A percentile compares a stretch with the other conserved stretches of the same genome.
Evolutionary conservation across 2,113 vertebrate genomes (phyloP).

Genomic region (Crotalus helleri): DNA sequence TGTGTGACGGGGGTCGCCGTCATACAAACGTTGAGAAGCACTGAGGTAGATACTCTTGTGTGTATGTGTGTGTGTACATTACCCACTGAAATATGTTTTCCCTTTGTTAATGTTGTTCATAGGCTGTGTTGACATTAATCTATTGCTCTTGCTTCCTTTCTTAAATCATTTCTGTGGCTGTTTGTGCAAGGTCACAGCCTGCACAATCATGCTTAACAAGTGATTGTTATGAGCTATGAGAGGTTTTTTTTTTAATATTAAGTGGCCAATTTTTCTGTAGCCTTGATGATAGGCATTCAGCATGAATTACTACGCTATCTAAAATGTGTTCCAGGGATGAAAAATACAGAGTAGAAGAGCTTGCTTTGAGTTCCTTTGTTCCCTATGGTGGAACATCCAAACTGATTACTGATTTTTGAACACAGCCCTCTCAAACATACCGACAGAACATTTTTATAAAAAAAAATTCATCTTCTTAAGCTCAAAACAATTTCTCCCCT

Average conservation of each 20-base stretch:
- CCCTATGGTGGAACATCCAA: background rate
- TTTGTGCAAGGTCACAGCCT: background rate
- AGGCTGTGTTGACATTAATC: background rate
- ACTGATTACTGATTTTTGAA: background rate
- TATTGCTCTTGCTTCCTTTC: background rate
- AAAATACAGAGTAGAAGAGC: background rate
- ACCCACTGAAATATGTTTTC: background rate
- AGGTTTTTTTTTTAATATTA: background rate
- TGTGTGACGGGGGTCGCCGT: no score
- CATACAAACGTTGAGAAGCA: no score
- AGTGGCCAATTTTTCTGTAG: background rate
- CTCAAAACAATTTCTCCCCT: background rate
- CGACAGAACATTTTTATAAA: background rate
- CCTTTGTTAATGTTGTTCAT: background rate
- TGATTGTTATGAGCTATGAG: background rate
- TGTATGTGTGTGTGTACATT: no score
- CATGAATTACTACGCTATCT: background rate
- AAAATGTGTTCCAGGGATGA: background rate
- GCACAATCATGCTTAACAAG: background rate
- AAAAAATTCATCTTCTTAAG: background rate
- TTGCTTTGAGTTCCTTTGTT: background rate
- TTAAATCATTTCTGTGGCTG: background rate
- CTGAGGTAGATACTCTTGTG: background rate
- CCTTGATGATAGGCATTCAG: background rate
- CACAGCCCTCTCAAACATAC: background rate